Conservation (phyloP, 2,113 vertebrate species). For the Seriola dumerili region DNA sequence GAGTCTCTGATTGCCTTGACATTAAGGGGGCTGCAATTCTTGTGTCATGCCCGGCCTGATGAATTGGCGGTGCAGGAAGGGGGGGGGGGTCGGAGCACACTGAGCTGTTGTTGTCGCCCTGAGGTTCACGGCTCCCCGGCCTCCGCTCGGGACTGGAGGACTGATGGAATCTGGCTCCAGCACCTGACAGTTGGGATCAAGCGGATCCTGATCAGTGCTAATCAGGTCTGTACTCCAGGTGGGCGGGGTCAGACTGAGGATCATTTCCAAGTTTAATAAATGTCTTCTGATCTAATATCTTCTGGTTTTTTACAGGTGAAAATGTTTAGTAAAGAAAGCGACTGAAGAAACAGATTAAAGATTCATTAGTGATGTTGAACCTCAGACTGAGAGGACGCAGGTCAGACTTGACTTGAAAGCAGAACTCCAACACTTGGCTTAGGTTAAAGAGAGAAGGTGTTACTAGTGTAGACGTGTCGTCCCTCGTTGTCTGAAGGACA, state of each 20-base stretch:
- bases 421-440: no score
- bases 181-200: constrained; percentile 47
- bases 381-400: no score
- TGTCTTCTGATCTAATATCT: no score
- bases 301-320: no score
- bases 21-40: constrained; percentile 57
- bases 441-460: no score
- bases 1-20: constrained; percentile 69
- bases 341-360: no score
- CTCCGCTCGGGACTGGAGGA: constrained; percentile 9
- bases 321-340: no score
- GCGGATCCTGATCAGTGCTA: constrained; percentile 28
- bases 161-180: constrained; percentile 50
- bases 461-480: no score
- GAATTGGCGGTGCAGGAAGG: constrained; percentile 40
- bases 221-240: background rate
- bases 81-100: constrained; percentile 22
- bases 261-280: no score
- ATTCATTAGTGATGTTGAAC: no score
- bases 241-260: background rate
- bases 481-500: no score
- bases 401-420: no score
- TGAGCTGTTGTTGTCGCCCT: constrained; percentile 48
- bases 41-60: constrained; percentile 58
- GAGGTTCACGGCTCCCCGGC: background rate